Percentiles rank a stretch among this genome's conserved stretches.
Evolutionary conservation across 2,888 invertebrate genomes (phyloP).

Genomic region (Thecocarcelia acutangulata): DNA sequence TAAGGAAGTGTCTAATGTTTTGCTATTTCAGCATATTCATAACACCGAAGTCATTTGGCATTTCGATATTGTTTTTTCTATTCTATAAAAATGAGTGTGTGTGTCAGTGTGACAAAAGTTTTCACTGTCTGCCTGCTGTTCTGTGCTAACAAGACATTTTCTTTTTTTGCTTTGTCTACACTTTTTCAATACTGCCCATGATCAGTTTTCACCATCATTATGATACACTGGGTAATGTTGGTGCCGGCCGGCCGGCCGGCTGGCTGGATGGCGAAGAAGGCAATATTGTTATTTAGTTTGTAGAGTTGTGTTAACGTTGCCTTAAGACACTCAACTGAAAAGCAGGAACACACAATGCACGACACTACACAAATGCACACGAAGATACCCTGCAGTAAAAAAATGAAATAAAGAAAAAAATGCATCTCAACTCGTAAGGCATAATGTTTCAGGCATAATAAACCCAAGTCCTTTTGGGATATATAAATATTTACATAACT

Average conservation of each 20-base stretch:
- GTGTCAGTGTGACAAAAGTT: background rate
- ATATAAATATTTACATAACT: too few relatives aligned
- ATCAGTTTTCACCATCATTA: conserved; percentile 26
- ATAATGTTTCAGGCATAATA: too few relatives aligned
- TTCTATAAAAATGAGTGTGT: background rate
- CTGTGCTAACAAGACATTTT: conserved; percentile 63
- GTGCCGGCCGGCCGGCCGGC: conserved; percentile 26
- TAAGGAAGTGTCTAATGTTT: conserved; percentile 46
- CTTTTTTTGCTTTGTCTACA: conserved; percentile 55
- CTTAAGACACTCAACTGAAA: conserved; percentile 55
- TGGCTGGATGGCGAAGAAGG: conserved; percentile 23
- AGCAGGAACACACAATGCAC: conserved; percentile 51
- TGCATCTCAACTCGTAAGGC: background rate
- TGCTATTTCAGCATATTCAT: conserved; percentile 55
- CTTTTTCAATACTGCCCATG: conserved; percentile 33
- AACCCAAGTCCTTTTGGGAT: conserved; percentile 40
- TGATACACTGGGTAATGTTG: conserved; percentile 29
- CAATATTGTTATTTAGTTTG: conserved; percentile 38
- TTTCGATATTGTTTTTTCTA: conserved; percentile 13
- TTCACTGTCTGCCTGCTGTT: conserved; percentile 18
- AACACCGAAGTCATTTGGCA: conserved; percentile 50
- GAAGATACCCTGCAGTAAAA: background rate
- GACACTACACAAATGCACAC: conserved; percentile 1
- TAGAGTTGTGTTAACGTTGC: conserved; percentile 61
- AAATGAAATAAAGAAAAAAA: background rate